phyloP scores from a whole-genome alignment of 2,888 invertebrate species.

The Acanthosoma haemorrhoidale region DNA sequence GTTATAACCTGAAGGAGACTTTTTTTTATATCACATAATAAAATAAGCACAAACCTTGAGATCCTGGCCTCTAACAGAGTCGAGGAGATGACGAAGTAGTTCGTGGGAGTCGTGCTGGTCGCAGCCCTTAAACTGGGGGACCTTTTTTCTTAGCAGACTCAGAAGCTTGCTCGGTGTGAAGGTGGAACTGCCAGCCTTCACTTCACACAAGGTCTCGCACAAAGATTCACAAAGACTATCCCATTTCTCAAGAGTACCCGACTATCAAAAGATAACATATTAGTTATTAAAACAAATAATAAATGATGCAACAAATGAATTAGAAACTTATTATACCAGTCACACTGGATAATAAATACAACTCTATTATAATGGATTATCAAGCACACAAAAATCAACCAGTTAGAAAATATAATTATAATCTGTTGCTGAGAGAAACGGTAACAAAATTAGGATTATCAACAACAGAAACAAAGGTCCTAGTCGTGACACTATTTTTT shows the following conservation, averaged over 20 bases:
- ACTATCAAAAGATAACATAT: slow-evolving; percentile 50
- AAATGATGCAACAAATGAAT: too few species aligned
- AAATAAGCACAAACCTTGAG: slow-evolving; percentile 45
- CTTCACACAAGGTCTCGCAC: slow-evolving; percentile 65
- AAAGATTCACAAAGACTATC: slow-evolving; percentile 61
- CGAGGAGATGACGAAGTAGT: slow-evolving; percentile 80
- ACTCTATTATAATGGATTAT: too few species aligned
- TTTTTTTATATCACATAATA: background rate
- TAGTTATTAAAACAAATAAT: too few species aligned
- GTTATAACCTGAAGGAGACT: background rate
- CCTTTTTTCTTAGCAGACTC: slow-evolving; percentile 40
- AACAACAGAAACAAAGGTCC: too few species aligned
- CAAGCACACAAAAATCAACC: too few species aligned
- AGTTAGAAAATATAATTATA: too few species aligned
- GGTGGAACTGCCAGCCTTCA: slow-evolving; percentile 49
- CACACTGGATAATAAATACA: too few species aligned
- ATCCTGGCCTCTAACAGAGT: slow-evolving; percentile 73
- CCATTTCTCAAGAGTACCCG: slow-evolving; percentile 64
- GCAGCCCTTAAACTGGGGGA: slow-evolving; percentile 82
- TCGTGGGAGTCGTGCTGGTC: slow-evolving; percentile 98
- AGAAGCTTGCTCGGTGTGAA: slow-evolving; percentile 40
- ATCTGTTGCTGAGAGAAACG: too few species aligned
- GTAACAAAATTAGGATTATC: too few species aligned
- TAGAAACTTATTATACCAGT: too few species aligned
- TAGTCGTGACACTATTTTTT: too few species aligned